Conservation (phyloP, 1,140 invertebrate genomes). For the Cotesia vestalis region DNA sequence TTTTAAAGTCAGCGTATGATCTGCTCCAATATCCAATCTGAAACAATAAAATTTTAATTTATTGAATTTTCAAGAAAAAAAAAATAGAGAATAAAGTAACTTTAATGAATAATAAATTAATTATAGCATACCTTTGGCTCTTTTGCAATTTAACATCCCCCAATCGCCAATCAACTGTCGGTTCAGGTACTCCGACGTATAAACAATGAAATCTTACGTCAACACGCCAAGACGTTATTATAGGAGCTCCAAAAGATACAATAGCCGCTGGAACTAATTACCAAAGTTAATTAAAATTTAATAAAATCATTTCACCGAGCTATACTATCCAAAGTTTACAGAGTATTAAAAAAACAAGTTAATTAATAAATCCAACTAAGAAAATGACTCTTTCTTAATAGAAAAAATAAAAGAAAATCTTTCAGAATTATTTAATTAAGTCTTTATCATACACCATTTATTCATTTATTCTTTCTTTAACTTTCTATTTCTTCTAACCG, state of each 20-base stretch:
- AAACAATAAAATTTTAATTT: conserved; percentile 30
- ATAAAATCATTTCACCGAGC: not conserved
- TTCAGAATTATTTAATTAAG: too few species aligned
- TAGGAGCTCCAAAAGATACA: conserved; percentile 69
- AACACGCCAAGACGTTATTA: conserved; percentile 67
- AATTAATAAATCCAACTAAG: too few species aligned
- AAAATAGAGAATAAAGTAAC: not conserved
- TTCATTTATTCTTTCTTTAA: too few species aligned
- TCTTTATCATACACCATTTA: too few species aligned
- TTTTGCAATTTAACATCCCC: conserved; percentile 60
- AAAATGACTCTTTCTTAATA: too few species aligned
- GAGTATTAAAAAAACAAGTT: too few species aligned
- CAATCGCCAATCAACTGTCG: conserved; percentile 67
- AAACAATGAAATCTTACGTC: conserved; percentile 70
- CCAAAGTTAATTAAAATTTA: conserved; percentile 5
- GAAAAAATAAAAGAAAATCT: too few species aligned
- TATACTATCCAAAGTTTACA: too few species aligned
- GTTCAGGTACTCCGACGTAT: conserved; percentile 69
- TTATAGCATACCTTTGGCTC: conserved; percentile 52
- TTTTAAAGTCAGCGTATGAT: conserved; percentile 70
- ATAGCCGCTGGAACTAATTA: conserved; percentile 70
- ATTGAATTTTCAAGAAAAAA: not conserved
- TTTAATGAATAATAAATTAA: not conserved
- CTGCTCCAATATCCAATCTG: conserved; percentile 65
- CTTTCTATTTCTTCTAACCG: too few species aligned